These are phyloP conservation scores for Pipistrellus pygmaeus DNA, from an alignment of 2,797 vertebrate genomes.

Conservation along the genomic window DNA sequence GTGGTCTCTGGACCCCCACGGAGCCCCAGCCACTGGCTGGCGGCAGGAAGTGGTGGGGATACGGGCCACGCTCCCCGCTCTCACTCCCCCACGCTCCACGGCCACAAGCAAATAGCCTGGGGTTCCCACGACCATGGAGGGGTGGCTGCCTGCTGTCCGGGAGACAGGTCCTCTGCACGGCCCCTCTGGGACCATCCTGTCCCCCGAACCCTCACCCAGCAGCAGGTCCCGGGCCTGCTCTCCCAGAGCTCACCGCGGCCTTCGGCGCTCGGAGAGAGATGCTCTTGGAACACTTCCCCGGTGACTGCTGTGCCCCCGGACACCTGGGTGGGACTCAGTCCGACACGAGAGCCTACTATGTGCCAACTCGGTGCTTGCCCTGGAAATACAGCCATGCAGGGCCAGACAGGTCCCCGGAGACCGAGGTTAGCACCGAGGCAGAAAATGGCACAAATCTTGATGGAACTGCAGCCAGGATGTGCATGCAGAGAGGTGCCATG, in stretches of 20 bases:
- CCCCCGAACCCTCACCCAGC: not conserved
- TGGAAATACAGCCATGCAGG: no score
- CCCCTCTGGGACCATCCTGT: not conserved
- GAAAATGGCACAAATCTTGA: not conserved
- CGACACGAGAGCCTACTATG: not conserved
- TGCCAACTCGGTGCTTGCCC: not conserved
- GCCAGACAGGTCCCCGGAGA: not conserved
- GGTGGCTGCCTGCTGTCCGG: not conserved
- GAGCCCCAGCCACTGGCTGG: not conserved
- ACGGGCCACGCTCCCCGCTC: not conserved
- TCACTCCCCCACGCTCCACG: not conserved
- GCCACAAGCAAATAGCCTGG: not conserved
- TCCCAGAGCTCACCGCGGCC: not conserved
- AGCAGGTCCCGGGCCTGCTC: not conserved
- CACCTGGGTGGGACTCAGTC: not conserved
- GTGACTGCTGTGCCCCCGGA: not conserved
- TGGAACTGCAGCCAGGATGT: not conserved
- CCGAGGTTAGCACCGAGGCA: not conserved
- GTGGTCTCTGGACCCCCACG: not conserved
- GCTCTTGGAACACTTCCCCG: not conserved
- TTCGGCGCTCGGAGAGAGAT: not conserved
- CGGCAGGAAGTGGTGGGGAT: not conserved
- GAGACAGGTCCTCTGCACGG: not conserved
- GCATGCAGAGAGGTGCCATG: accelerated
- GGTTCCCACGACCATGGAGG: accelerated